These are phyloP conservation scores for Lagocephalus sceleratus DNA, from an alignment of 2,797 vertebrate species.

Conservation along the genomic window DNA sequence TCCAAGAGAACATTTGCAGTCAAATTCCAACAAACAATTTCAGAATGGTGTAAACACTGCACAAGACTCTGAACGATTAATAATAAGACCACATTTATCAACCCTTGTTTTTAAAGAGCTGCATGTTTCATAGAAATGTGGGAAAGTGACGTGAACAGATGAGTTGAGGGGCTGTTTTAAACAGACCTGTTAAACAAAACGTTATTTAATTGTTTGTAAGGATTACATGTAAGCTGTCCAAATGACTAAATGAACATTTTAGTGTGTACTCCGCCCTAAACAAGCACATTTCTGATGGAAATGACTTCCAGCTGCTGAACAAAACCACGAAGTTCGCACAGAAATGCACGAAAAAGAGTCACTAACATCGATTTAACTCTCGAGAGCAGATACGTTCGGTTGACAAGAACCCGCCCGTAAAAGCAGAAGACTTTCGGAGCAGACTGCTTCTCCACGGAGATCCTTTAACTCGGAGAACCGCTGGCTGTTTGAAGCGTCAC, in stretches of 20 bases:
- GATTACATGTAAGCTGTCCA: not conserved
- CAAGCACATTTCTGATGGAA: not conserved
- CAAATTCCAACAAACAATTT: conserved; percentile 27
- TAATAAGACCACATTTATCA: conserved; percentile 9
- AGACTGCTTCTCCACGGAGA: not conserved
- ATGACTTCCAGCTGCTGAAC: not conserved
- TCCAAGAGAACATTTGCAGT: conserved; percentile 32
- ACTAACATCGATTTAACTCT: too few relatives aligned
- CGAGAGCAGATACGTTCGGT: too few relatives aligned
- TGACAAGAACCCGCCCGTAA: too few relatives aligned
- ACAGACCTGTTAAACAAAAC: too few relatives aligned
- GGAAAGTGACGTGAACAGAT: conserved; percentile 20
- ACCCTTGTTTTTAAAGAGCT: conserved; percentile 7
- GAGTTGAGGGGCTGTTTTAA: conserved; percentile 2
- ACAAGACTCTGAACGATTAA: not conserved
- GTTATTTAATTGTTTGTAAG: not conserved
- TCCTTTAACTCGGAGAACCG: too few relatives aligned
- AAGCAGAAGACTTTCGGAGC: too few relatives aligned
- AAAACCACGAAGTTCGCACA: not conserved
- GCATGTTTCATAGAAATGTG: conserved; percentile 4
- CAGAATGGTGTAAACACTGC: conserved; percentile 24
- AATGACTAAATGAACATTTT: not conserved
- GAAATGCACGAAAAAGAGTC: too few relatives aligned
- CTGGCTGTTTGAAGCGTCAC: too few relatives aligned
- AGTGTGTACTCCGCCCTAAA: not conserved